Base-by-base conservation (phyloP, 2,797 vertebrate genomes). In the Ataeniobius toweri region DNA sequence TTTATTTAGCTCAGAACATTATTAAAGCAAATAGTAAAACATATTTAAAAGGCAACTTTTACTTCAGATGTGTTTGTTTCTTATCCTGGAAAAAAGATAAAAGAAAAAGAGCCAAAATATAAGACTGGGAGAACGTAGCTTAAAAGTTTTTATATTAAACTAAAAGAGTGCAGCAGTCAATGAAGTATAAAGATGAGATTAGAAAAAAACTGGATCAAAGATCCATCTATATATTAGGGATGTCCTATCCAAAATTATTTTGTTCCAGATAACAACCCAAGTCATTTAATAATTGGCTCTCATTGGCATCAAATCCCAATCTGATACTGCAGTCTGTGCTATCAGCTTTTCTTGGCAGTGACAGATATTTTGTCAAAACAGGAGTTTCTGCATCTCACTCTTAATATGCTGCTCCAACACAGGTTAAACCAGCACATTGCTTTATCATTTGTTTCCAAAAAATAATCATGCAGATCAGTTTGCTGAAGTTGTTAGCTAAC, bases 61-160 rank as follows among this genome's bases (percentile, higher is more conserved):
- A 61, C 8, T 79, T 85, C 1, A 73, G 26, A 86, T 80, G 67
- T 61, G 77, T 79, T 78, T 85, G 44, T 26, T 69, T 48, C 6
- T n/a, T 16, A 46, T 46, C 12, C 44, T 18, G 24, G 36, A 26
- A 69, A 20, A 41, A 24, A 24, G 20, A 36, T 41, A 18, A 67
- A 24, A 6, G 20, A 24, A 41, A 41, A 26, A 69, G 2, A 46
- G 3, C 36, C 36, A 36, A 36, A 36, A 36, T 36, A 36, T 36
- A 36, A 36, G 3, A 36, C 36, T 36, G 36, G 36, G 36, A 36
- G 36, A 36, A 36, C 3, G 36, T 36, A 36, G 4, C 36, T 36
- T 36, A 36, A 36, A 36, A 36, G 36, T 36, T 36, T 36, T 36
- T 36, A 36, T 3, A 36, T 36, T 68, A 44, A 44, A 41, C 65